A percentile compares a stretch with the other conserved stretches of the same genome.
Conservation (phyloP, 2,888 invertebrate genomes). For the Epistrophe eligans region DNA sequence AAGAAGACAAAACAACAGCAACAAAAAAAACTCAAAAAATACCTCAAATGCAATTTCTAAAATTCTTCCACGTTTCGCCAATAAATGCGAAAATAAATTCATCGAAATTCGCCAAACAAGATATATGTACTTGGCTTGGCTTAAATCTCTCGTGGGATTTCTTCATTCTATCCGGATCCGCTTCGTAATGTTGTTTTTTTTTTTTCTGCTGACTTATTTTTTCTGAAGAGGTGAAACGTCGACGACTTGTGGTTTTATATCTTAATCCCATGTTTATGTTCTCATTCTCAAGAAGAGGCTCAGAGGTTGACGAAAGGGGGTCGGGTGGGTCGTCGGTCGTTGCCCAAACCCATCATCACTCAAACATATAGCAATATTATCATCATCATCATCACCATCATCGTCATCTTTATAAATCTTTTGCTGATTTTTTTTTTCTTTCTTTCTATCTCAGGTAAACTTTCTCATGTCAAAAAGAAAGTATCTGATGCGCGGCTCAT, state of each 20-base stretch:
- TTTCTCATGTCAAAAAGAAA: conserved; percentile 64
- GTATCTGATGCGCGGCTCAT: conserved; percentile 32
- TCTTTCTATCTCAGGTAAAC: conserved; percentile 13
- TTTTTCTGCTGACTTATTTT: conserved; percentile 35
- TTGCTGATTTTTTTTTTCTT: conserved; percentile 6
- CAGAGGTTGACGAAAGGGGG: not conserved
- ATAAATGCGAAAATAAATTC: conserved; percentile 69
- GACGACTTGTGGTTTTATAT: conserved; percentile 55
- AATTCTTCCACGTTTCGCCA: conserved; percentile 69
- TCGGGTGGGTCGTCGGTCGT: not conserved
- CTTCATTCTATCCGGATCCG: conserved; percentile 18
- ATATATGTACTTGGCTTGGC: conserved; percentile 35
- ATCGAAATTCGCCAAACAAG: conserved; percentile 48
- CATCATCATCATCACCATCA: conserved; percentile 25
- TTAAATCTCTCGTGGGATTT: conserved; percentile 42
- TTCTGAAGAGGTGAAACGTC: conserved; percentile 40
- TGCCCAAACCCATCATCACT: conserved; percentile 38
- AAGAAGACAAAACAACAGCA: not conserved
- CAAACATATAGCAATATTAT: conserved; percentile 1
- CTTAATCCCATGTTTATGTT: conserved; percentile 53
- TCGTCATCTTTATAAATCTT: conserved; percentile 11
- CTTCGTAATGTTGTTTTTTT: not conserved
- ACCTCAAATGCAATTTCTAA: conserved; percentile 57
- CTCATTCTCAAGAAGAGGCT: conserved; percentile 2
- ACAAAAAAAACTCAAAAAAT: not conserved